Base-by-base conservation (phyloP, 2,888 invertebrate genomes). In the Catonia carolina region DNA sequence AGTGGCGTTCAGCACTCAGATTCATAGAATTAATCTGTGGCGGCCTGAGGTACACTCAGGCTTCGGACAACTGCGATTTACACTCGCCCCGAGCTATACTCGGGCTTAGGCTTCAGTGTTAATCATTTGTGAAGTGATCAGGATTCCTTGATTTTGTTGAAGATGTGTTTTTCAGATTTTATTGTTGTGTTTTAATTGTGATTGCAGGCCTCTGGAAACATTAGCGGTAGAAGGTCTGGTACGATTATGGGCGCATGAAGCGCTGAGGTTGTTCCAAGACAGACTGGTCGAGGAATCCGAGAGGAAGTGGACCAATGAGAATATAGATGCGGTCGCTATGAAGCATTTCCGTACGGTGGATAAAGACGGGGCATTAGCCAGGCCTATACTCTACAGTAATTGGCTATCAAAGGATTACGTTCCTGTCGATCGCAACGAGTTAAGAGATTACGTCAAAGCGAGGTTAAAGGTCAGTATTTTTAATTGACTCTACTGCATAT, bases 191-290 rank as follows among this genome's bases (percentile, higher is more conserved):
- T n/a, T n/a, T n/a, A n/a, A n/a, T n/a, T n/a, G n/a, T n/a, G n/a
- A n/a, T 61, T 65, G 2, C 66, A 83, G 96, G 61, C 98, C 98
- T 0, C 74, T 99, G 48, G 99, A 99, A 70, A 87, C 83, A 60
- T 76, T 99, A 10, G 80, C 85, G 0, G 89, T 96, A 0, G 97
- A 98, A 75, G 98, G 96, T 5, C 77, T 99, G 55, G 96, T 99
- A 1, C 81, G 99, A n/a, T 78, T 99, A 18, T 99, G 98, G 98
- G 98, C 98, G 0, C 99, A 99, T 72, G 99, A 99, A 76, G 99
- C 96, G 0, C 79, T 99, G 4, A 83, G 99, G 45, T 80, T 99
- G 23, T 99, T 99, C 87, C 68, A 68, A 67, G 92, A 92, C 72
- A 82, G 92, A 69, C 76, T 99, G 63, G 98, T 99, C 1, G 93